phyloP scores from a whole-genome alignment of 2,888 invertebrate genomes.

The Polia nebulosa region DNA sequence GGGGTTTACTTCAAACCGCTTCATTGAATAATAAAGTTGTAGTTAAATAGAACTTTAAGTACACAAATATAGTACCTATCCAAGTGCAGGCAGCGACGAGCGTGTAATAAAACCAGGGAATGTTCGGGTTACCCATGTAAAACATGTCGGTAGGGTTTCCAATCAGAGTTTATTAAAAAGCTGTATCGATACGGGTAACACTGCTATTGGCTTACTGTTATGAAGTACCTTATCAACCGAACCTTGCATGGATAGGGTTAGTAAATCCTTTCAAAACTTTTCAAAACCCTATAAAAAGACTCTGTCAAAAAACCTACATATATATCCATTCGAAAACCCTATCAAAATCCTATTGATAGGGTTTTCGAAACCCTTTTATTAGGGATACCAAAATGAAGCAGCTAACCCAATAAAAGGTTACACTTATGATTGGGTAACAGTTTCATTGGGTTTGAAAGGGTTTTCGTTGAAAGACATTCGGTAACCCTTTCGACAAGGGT shows the following conservation, averaged over 20 bases:
- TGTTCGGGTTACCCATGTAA: background rate
- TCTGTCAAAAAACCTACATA: too few species aligned
- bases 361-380: background rate
- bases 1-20: background rate
- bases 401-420: background rate
- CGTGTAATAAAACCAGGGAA: background rate
- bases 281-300: too few species aligned
- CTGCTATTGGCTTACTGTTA: too few species aligned
- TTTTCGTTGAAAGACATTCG: background rate
- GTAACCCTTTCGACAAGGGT: background rate
- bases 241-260: too few species aligned
- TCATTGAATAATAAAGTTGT: constrained; percentile 1
- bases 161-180: too few species aligned
- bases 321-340: background rate
- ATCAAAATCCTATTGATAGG: background rate
- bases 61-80: background rate
- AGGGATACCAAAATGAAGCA: background rate
- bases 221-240: too few species aligned
- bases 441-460: background rate
- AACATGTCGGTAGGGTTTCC: background rate
- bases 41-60: background rate
- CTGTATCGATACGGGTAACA: too few species aligned
- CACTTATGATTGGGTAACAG: background rate
- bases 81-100: background rate
- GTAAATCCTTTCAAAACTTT: too few species aligned